Base-by-base conservation (phyloP, 2,888 invertebrate species). In the Drosophila niveifrons region DNA sequence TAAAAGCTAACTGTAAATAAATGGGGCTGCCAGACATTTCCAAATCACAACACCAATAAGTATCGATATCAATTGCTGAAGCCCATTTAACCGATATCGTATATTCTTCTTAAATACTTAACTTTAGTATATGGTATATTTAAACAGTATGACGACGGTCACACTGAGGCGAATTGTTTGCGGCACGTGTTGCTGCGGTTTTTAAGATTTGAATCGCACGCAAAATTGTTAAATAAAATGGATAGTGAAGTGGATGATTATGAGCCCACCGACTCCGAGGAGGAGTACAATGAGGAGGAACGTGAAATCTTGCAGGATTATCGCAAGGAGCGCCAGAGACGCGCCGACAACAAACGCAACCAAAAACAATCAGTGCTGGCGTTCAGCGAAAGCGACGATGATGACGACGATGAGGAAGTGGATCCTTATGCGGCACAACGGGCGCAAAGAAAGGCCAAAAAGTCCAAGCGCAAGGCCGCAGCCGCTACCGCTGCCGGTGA, bases 181-280 rank as follows among this genome's bases (percentile, higher is more conserved):
- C 58, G n/a, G 64, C 76, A 76, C 76, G 80, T 77, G 77, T 67
- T 76, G 61, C 44, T 23, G 4, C 18, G 23, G 1, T 23, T 23
- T 23, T 6, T 23, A 6, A 6, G 23, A 23, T 23, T 23, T 23
- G 23, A 23, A 23, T 23, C 23, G 23, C 23, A 23, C 3, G 23
- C 23, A 41, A 1, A 23, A 36, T 31, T 41, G 28, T 2, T 15
- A 3, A 3, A 18, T 3, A 50, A 66, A 48, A 83, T 83, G 83
- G 88, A 80, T 29, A 88, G 83, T 41, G 81, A 82, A 34, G 85
- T 72, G 65, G 94, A 94, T 55, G 94, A 94, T 70, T 95, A 95
- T 88, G 94, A 94, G 65, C 93, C 94, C 34, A 94, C 95, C 3
- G 95, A 95, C 89, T 96, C 96, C 0, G 96, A 96, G 88, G 94